Percentiles rank a stretch among this genome's conserved stretches.
These are phyloP conservation scores for Chironomus tepperi DNA, from an alignment of 1,140 invertebrate genomes.

Conservation along the genomic window DNA sequence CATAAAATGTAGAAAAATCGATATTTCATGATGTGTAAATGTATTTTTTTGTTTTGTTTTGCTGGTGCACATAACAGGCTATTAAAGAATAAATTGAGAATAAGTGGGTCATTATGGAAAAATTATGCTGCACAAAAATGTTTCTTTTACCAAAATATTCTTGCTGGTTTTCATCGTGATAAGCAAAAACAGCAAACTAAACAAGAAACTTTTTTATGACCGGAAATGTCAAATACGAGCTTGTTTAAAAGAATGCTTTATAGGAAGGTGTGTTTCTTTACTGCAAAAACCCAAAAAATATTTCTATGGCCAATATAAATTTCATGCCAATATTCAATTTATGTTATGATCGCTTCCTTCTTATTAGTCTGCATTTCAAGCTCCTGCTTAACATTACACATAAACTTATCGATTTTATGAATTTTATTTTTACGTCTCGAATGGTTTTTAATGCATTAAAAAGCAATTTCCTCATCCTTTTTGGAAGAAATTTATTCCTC, in stretches of 20 bases:
- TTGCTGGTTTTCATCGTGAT: too few relatives aligned
- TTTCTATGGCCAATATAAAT: not conserved
- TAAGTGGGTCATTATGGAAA: not conserved
- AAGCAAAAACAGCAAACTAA: too few relatives aligned
- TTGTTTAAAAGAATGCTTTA: not conserved
- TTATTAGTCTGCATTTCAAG: not conserved
- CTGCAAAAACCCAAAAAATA: not conserved
- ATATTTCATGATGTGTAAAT: not conserved
- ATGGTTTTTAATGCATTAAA: not conserved
- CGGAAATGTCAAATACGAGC: not conserved
- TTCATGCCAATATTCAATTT: conserved; percentile 4
- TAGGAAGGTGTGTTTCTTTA: not conserved
- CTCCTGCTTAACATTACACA: not conserved
- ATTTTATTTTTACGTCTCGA: not conserved
- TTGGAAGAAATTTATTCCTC: not conserved
- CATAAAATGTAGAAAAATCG: not conserved
- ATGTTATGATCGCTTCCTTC: not conserved
- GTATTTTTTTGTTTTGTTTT: not conserved
- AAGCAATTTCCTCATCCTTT: not conserved
- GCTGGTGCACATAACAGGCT: not conserved
- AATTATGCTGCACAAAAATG: not conserved
- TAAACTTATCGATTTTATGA: conserved; percentile 6
- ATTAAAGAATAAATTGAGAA: too few relatives aligned
- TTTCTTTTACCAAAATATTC: not conserved
- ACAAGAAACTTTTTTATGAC: not conserved